phyloP scores from a whole-genome alignment of 2,113 vertebrate genomes.

The Paradisaea rubra region DNA sequence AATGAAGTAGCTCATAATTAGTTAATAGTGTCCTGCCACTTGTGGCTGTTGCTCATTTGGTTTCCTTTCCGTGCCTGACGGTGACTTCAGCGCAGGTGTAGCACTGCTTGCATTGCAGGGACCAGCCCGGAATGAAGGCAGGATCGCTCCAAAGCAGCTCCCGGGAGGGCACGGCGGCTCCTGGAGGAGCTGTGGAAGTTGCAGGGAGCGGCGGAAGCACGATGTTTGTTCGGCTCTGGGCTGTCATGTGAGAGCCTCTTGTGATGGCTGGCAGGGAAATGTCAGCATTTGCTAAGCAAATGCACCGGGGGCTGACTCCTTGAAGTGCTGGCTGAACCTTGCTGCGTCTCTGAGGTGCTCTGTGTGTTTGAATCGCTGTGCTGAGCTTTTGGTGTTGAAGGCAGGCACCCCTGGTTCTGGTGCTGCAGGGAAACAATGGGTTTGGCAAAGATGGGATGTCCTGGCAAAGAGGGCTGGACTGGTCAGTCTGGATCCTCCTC shows the following conservation, averaged over 20 bases:
- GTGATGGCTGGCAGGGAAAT: not conserved
- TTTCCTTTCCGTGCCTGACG: not conserved
- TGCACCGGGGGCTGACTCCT: not conserved
- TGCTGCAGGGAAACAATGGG: rapidly evolving
- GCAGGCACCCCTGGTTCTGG: not conserved
- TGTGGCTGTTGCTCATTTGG: not conserved
- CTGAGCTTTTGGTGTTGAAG: not conserved
- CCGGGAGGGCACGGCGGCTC: not conserved
- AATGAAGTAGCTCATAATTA: not conserved
- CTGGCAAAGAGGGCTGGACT: not conserved
- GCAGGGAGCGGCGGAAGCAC: not conserved
- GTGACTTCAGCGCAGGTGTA: not conserved
- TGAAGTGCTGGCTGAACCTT: not conserved
- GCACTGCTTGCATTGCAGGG: not conserved
- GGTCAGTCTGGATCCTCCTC: not conserved
- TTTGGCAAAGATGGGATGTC: not conserved
- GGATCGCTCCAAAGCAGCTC: not conserved
- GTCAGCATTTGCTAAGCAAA: not conserved
- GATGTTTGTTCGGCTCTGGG: not conserved
- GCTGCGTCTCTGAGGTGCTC: not conserved
- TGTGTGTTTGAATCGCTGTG: not conserved
- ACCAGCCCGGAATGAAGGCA: not conserved
- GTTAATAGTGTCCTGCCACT: not conserved
- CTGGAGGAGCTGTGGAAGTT: not conserved
- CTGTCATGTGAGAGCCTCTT: not conserved